Evolutionary conservation across 2,797 vertebrate genomes (phyloP).

Genomic region (Aselliscus stoliczkanus): DNA sequence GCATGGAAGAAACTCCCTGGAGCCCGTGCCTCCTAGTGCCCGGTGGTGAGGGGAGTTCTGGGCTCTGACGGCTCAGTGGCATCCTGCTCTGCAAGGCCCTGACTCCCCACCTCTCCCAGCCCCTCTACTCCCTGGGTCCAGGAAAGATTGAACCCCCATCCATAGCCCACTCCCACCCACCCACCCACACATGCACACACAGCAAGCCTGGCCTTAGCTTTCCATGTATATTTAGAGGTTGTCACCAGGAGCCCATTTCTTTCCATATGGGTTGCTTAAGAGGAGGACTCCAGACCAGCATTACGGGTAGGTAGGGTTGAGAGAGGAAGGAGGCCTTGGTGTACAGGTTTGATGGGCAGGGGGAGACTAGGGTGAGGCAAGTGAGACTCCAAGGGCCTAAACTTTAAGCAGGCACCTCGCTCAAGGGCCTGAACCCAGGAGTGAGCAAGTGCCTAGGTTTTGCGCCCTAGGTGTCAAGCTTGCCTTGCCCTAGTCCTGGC

Average conservation of each 20-base stretch:
- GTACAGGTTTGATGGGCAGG: not conserved
- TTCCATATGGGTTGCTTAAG: not conserved
- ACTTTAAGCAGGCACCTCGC: too few relatives aligned
- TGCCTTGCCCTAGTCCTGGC: not conserved
- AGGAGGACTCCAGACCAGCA: too few relatives aligned
- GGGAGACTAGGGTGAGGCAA: not conserved
- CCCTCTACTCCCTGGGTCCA: too few relatives aligned
- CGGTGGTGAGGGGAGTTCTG: not conserved
- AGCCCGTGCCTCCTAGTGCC: accelerated
- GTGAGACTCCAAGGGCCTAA: not conserved
- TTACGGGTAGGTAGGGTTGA: accelerated
- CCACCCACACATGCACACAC: not conserved
- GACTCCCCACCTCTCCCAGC: not conserved
- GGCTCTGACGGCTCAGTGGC: not conserved
- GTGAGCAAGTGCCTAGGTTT: accelerated
- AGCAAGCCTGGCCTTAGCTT: not conserved
- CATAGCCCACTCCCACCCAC: accelerated
- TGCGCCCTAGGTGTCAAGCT: accelerated
- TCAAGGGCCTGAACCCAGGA: accelerated
- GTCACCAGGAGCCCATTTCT: not conserved
- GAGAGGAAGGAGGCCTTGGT: not conserved
- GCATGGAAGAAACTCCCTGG: accelerated
- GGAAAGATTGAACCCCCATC: not conserved
- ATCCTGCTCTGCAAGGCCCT: not conserved
- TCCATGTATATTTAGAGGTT: accelerated